phyloP scores from a whole-genome alignment of 2,888 invertebrate genomes.

The Copidosoma aretas region DNA sequence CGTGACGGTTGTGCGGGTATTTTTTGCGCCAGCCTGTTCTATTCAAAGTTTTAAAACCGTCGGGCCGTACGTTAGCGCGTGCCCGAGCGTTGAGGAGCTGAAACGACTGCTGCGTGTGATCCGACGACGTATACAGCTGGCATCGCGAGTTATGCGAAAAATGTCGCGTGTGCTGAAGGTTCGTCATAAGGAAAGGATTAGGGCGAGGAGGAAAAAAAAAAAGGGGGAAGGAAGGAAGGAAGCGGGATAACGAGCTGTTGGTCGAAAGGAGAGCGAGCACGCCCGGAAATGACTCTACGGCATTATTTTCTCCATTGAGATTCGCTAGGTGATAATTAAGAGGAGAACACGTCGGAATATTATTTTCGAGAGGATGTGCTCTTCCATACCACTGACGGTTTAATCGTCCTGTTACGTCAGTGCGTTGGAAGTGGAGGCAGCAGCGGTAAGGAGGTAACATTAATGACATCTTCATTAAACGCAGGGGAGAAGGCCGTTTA shows the following conservation, averaged over 20 bases:
- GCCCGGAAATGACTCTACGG: constrained; percentile 29
- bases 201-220: constrained; percentile 12
- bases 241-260: neutral
- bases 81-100: constrained; percentile 31
- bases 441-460: constrained; percentile 8
- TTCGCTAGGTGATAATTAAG: constrained; percentile 45
- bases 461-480: constrained; percentile 40
- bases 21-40: constrained; percentile 8
- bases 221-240: constrained; percentile 3
- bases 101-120: constrained; percentile 45
- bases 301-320: constrained; percentile 38
- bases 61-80: constrained; percentile 50
- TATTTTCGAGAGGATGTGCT: constrained; percentile 16
- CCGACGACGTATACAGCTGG: too few relatives aligned
- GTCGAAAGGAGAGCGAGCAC: constrained; percentile 2
- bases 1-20: constrained; percentile 42
- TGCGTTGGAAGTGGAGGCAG: constrained; percentile 17
- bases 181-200: neutral
- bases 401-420: constrained; percentile 18
- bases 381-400: constrained; percentile 7
- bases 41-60: constrained; percentile 4
- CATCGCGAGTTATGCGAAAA: constrained; percentile 33
- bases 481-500: neutral
- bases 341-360: constrained; percentile 38
- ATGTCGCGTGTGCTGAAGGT: constrained; percentile 29